A percentile compares a stretch with the other conserved stretches of the same genome.
These are phyloP conservation scores for Phalacrocorax aristotelis DNA, from an alignment of 2,113 vertebrate genomes.

Conservation along the genomic window DNA sequence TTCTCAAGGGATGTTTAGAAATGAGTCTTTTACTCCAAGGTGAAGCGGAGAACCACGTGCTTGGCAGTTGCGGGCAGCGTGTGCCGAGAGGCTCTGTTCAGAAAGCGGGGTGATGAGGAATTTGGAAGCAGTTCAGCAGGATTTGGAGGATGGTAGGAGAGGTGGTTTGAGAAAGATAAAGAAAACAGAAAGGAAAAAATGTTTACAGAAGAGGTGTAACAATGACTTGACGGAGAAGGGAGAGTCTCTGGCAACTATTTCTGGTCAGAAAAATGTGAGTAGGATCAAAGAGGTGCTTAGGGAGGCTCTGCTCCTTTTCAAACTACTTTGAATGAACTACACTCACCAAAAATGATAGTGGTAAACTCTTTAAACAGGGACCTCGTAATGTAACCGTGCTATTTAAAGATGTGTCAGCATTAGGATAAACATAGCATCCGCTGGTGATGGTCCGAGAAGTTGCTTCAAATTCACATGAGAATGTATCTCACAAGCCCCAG, in stretches of 20 bases:
- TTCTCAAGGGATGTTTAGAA: background rate
- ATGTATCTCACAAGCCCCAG: background rate
- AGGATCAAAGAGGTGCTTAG: background rate
- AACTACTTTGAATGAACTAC: background rate
- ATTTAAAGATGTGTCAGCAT: conserved; percentile 28
- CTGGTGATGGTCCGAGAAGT: accelerated
- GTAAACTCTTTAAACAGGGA: background rate
- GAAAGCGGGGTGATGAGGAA: background rate
- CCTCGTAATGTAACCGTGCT: background rate
- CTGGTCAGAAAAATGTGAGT: background rate
- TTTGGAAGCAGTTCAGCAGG: background rate
- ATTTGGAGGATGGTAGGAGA: background rate
- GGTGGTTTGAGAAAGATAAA: background rate
- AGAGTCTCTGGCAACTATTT: background rate
- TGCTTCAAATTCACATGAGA: background rate
- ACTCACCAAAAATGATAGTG: background rate
- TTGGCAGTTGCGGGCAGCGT: background rate
- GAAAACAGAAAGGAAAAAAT: background rate
- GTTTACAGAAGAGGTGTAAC: background rate
- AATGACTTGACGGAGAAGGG: background rate
- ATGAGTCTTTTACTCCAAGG: background rate
- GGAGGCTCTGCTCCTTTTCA: conserved; percentile 3
- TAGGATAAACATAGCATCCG: conserved; percentile 8
- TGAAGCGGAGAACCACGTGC: background rate
- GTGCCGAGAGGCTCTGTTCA: background rate